phyloP scores from a whole-genome alignment of 2,797 vertebrate species.

The Meda fulgida region DNA sequence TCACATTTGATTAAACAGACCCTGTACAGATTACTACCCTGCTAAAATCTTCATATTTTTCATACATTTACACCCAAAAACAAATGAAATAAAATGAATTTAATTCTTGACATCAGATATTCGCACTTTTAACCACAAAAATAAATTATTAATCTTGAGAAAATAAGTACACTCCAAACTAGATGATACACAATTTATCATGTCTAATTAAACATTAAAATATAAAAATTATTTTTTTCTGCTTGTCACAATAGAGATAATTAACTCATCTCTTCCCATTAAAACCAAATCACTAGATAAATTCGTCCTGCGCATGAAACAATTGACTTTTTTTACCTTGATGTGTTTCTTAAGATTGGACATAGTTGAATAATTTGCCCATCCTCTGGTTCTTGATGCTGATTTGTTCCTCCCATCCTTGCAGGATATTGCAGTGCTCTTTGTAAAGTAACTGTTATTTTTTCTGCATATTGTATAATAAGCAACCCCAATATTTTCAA shows the following conservation, averaged over 20 bases:
- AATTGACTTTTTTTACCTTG: neutral
- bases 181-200: conserved; percentile 41
- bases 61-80: neutral
- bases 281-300: conserved; percentile 20
- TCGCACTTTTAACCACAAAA: conserved; percentile 14
- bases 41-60: conserved; percentile 12
- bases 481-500: neutral
- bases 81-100: neutral
- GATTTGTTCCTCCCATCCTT: neutral
- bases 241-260: conserved; percentile 30
- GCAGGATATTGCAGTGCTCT: neutral
- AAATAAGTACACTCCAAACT: conserved; percentile 51
- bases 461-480: neutral
- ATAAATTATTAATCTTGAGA: conserved; percentile 38
- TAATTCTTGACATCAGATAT: conserved; percentile 6
- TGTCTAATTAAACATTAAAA: conserved; percentile 48
- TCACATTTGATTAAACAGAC: conserved; percentile 33
- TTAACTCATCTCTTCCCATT: conserved; percentile 36
- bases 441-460: neutral
- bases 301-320: neutral
- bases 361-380: neutral
- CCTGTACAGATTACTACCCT: conserved; percentile 1
- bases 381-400: neutral
- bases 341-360: neutral
- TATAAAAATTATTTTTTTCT: neutral